Percentiles rank a stretch among this genome's conserved stretches.
Conservation (phyloP, 2,797 vertebrate species). For the Epinephelus coioides region DNA sequence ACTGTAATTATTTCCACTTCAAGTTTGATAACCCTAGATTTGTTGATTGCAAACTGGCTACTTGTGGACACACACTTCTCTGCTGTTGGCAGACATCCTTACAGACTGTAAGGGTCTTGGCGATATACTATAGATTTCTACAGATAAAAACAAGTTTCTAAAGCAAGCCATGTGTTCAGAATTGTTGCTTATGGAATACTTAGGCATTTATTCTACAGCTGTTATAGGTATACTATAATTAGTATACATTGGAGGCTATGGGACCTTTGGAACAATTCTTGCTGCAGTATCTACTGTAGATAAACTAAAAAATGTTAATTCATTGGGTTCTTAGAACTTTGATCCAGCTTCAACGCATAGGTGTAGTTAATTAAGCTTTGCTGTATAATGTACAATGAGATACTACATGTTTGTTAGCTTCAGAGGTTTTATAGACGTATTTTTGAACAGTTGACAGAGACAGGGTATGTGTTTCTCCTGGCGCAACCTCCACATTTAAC, state of each 20-base stretch:
- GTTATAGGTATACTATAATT: slow-evolving; percentile 30
- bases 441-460: too few relatives aligned
- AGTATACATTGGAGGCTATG: slow-evolving; percentile 32
- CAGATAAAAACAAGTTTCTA: slow-evolving; percentile 30
- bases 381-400: too few relatives aligned
- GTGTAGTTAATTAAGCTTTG: background rate
- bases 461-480: too few relatives aligned
- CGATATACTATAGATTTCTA: slow-evolving; percentile 25
- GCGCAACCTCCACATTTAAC: too few relatives aligned
- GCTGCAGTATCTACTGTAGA: slow-evolving; percentile 16
- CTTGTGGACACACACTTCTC: slow-evolving; percentile 46
- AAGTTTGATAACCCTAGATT: slow-evolving; percentile 46
- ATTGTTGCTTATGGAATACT: slow-evolving; percentile 25
- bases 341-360: background rate
- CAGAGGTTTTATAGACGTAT: too few relatives aligned
- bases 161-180: slow-evolving; percentile 39
- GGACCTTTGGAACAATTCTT: slow-evolving; percentile 25
- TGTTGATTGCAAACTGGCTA: slow-evolving; percentile 59
- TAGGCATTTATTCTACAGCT: slow-evolving; percentile 38
- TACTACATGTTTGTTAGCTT: too few relatives aligned
- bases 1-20: slow-evolving; percentile 65
- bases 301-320: slow-evolving; percentile 3
- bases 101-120: slow-evolving; percentile 24
- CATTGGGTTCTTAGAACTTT: background rate
- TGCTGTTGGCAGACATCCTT: slow-evolving; percentile 13